A percentile compares a stretch with the other conserved stretches of the same genome.
phyloP scores from a whole-genome alignment of 2,797 vertebrate genomes.

The Takifugu rubripes region DNA sequence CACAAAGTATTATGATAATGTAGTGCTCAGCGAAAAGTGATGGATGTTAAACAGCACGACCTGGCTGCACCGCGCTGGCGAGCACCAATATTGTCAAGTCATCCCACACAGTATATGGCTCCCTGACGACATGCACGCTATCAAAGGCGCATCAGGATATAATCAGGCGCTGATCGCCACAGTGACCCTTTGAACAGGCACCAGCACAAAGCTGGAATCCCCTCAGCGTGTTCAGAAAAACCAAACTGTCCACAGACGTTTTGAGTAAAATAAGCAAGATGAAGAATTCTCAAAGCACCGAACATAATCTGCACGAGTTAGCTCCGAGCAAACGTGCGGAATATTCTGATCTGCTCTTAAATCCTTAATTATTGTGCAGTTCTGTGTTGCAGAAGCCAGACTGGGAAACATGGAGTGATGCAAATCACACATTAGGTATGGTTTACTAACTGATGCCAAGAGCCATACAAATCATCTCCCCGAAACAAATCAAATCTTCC shows the following conservation, averaged over 20 bases:
- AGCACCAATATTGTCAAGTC: slow-evolving; percentile 61
- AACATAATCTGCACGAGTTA: slow-evolving; percentile 60
- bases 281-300: slow-evolving; percentile 47
- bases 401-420: slow-evolving; percentile 34
- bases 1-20: slow-evolving; percentile 75
- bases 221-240: slow-evolving; percentile 14
- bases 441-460: slow-evolving; percentile 51
- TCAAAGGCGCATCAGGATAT: slow-evolving; percentile 43
- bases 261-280: slow-evolving; percentile 27
- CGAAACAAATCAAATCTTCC: slow-evolving; percentile 51
- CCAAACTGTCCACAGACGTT: slow-evolving; percentile 9
- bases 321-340: slow-evolving; percentile 33
- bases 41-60: slow-evolving; percentile 72
- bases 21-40: slow-evolving; percentile 67
- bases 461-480: slow-evolving; percentile 45
- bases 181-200: slow-evolving; percentile 7
- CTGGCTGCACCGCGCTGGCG: slow-evolving; percentile 56
- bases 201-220: slow-evolving; percentile 5
- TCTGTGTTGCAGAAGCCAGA: slow-evolving; percentile 39
- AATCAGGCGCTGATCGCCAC: slow-evolving; percentile 15
- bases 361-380: slow-evolving; percentile 60
- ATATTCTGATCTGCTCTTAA: slow-evolving; percentile 63
- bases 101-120: slow-evolving; percentile 49
- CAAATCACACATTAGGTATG: slow-evolving; percentile 52
- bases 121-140: slow-evolving; percentile 43